phyloP scores from a whole-genome alignment of 2,888 invertebrate species.

The Schrankia costaestrigalis region DNA sequence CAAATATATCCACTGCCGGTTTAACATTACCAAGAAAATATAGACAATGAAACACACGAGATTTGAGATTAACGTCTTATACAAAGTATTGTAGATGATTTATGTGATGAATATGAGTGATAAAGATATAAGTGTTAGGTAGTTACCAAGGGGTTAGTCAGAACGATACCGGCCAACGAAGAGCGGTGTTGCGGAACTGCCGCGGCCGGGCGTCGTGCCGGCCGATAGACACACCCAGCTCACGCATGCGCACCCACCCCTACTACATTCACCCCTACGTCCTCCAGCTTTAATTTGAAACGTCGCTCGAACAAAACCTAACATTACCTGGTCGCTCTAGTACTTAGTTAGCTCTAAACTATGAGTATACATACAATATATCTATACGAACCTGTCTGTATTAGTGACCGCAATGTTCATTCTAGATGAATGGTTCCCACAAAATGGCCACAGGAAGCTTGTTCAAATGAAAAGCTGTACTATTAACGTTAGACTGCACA shows the following conservation, averaged over 20 bases:
- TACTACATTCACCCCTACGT: constrained; percentile 37
- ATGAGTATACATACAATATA: not conserved
- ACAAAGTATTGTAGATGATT: constrained; percentile 5
- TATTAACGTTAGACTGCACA: too few relatives aligned
- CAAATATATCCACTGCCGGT: constrained; percentile 36
- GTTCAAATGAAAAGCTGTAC: too few relatives aligned
- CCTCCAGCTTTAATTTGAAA: constrained; percentile 29
- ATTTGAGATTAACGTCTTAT: too few relatives aligned
- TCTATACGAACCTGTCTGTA: too few relatives aligned
- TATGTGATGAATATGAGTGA: constrained; percentile 16
- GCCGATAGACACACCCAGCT: constrained; percentile 69
- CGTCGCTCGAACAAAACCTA: constrained; percentile 25
- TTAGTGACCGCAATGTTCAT: too few relatives aligned
- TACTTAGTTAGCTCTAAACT: constrained; percentile 5
- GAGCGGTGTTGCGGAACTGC: constrained; percentile 61
- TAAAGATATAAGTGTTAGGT: constrained; percentile 31
- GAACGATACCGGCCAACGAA: constrained; percentile 37
- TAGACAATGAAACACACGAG: constrained; percentile 7
- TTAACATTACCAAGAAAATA: constrained; percentile 19
- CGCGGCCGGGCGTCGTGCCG: constrained; percentile 53
- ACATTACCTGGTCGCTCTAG: constrained; percentile 25
- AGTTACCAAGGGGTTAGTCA: constrained; percentile 43
- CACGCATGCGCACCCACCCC: constrained; percentile 63
- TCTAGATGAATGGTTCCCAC: too few relatives aligned
- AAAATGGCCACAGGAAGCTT: too few relatives aligned